A percentile compares a stretch with the other conserved stretches of the same genome.
phyloP scores from a whole-genome alignment of 1,140 invertebrate genomes.

The Drosophila tropicalis region DNA sequence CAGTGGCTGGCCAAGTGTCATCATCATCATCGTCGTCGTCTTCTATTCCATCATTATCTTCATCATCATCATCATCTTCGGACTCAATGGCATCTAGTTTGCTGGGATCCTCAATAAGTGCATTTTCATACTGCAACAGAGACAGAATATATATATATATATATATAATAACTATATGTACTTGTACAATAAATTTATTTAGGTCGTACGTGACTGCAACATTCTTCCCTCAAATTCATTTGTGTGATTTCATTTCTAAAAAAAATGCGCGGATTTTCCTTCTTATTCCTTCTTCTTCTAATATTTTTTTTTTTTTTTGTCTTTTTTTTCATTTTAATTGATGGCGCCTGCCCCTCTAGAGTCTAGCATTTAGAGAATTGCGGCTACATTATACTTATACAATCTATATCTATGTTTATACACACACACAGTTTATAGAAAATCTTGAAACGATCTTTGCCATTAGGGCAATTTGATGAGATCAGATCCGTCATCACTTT shows the following conservation, averaged over 20 bases:
- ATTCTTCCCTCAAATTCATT: conserved; percentile 26
- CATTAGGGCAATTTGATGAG: conserved; percentile 68
- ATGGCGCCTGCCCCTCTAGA: conserved; percentile 57
- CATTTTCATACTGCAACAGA: conserved; percentile 60
- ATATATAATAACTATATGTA: conserved; percentile 1
- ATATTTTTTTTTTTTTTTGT: conserved; percentile 48
- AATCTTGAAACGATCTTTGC: conserved; percentile 55
- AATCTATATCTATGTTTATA: conserved; percentile 1
- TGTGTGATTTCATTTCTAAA: conserved; percentile 57
- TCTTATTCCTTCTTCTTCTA: conserved; percentile 58
- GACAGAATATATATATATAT: background rate
- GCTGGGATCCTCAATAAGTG: conserved; percentile 63
- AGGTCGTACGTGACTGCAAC: conserved; percentile 71
- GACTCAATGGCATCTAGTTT: conserved; percentile 49
- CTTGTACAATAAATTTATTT: conserved; percentile 35
- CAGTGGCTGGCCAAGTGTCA: conserved; percentile 11
- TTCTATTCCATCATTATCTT: conserved; percentile 27
- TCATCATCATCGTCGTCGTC: conserved; percentile 29
- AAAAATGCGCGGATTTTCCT: conserved; percentile 57
- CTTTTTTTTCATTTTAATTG: conserved; percentile 64
- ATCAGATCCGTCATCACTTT: conserved; percentile 73
- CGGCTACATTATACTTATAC: conserved; percentile 20
- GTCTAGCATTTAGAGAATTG: conserved; percentile 6
- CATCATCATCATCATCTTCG: conserved; percentile 42
- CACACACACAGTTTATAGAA: conserved; percentile 50